phyloP scores from a whole-genome alignment of 1,140 invertebrate genomes.

The Hermetia illucens region DNA sequence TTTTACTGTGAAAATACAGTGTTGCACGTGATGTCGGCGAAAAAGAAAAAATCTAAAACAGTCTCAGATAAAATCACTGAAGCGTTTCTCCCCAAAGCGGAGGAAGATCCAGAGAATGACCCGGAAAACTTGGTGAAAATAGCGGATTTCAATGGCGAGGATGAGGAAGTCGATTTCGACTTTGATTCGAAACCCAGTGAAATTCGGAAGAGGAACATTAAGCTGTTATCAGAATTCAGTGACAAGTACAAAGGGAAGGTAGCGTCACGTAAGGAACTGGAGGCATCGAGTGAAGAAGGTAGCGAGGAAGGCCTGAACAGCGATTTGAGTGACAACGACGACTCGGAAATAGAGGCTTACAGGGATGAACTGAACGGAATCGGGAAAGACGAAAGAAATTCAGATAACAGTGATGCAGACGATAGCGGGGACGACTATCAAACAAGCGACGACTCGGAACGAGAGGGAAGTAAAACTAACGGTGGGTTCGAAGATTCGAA shows the following conservation, averaged over 20 bases:
- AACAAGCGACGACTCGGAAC: constrained; percentile 10
- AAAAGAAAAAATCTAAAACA: no score
- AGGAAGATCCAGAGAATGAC: no score
- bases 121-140: no score
- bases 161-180: constrained; percentile 38
- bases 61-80: no score
- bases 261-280: constrained; percentile 37
- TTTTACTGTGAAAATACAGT: no score
- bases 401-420: constrained; percentile 8
- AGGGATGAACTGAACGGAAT: constrained; percentile 1
- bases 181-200: constrained; percentile 32
- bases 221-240: constrained; percentile 50
- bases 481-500: constrained; percentile 11
- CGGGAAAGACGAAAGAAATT: neutral
- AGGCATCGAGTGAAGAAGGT: constrained; percentile 14
- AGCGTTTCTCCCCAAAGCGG: no score
- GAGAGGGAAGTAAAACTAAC: constrained; percentile 12
- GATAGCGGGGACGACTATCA: constrained; percentile 3
- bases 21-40: no score
- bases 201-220: constrained; percentile 46
- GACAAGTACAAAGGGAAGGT: constrained; percentile 58
- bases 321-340: constrained; percentile 2
- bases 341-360: neutral
- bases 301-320: neutral
- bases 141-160: constrained; percentile 33